Base-by-base conservation (phyloP, 2,113 vertebrate genomes). In the Microtus richardsoni region DNA sequence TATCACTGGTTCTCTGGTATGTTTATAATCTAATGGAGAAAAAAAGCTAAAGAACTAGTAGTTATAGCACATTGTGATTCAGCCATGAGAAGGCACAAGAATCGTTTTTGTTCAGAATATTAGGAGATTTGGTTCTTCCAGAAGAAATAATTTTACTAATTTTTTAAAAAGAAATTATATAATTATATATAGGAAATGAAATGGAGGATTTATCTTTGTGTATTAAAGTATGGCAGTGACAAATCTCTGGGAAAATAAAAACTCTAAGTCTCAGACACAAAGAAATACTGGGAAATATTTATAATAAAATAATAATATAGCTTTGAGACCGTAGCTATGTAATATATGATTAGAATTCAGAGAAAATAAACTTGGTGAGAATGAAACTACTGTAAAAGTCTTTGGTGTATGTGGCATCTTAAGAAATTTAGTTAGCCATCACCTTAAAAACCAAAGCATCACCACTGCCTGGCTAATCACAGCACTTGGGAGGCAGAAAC, bases 1-100 rank as follows among this genome's bases (percentile, higher is more conserved):
- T 11, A 92, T 91, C 39, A 92, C 73, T n/a, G 54, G 24, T 91
- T 95, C 91, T 80, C 41, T 87, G 9, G 91, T 93, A 17, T 17
- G 16, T 93, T 88, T 91, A 93, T 88, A 52, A 88, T 71, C 75
- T 74, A 66, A 0, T 13, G 36, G 11, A 85, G 17, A 93, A 8
- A 96, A 96, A 3, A 47, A 33, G 64, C 44, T 91, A 84, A 16
- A 58, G 66, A 95, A 58, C 6, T 71, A n/a, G 75, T 77, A 79
- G 47, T 84, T 36, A 70, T 80, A 94, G 8, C 52, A 78, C 8
- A 73, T 1, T 88, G 5, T 3, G 2, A 58, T 60, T 19, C 49
- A 52, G 7, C n/a, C 79, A 78, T 88, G 39, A 54, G 33, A 93
- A 84, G 22, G 10, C 58, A 52, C 0, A 7, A 82, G n/a, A 70